Evolutionary conservation across 2,888 invertebrate genomes (phyloP), one percentile per base, ranked within the genome.

Genomic region (Suillia variegata): DNA sequence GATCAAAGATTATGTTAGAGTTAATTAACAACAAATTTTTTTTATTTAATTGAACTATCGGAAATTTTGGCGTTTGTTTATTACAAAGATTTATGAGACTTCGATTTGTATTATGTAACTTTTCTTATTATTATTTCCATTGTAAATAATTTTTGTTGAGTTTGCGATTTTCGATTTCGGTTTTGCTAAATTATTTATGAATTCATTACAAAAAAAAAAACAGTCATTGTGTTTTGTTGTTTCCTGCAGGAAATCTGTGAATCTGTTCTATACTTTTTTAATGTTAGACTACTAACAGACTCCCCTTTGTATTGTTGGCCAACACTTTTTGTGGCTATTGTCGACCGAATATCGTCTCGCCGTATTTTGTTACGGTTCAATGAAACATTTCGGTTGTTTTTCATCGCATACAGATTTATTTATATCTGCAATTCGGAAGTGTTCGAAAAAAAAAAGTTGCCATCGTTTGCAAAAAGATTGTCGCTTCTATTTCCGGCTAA

Each of bases 311-410:
- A n/a, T n/a, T 38, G 18, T 13, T 20, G 6, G 38, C 45, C 20
- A 2, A 5, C 20, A 5, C 8, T 4, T 20, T 45, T 33, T 33
- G 24, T 52, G 12, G 52, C 18, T 52, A 10, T 52, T 52, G 42
- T 42, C 12, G 54, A 42, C 54, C 24, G 45, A 24, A 22, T 2
- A 54, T 15, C 10, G 55, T 55, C 55, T 55, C 55, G 55, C 55
- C 55, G 20, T 48, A 31, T 55, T 55, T 55, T 24, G 55, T 55
- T 48, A 18, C 55, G 47, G 20, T 48, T 55, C 55, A 48, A 55
- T 55, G 48, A 55, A 55, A 48, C 55, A 26, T 2, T 18, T 3
- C 17, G 10, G 18, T 5, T 18, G 4, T 3, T 45, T 5, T 4
- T 20, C 20, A 3, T 6, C 45, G 45, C 4, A 38, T n/a, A 10